Conservation (phyloP, 2,888 invertebrate genomes). For the Portevinia maculata region DNA sequence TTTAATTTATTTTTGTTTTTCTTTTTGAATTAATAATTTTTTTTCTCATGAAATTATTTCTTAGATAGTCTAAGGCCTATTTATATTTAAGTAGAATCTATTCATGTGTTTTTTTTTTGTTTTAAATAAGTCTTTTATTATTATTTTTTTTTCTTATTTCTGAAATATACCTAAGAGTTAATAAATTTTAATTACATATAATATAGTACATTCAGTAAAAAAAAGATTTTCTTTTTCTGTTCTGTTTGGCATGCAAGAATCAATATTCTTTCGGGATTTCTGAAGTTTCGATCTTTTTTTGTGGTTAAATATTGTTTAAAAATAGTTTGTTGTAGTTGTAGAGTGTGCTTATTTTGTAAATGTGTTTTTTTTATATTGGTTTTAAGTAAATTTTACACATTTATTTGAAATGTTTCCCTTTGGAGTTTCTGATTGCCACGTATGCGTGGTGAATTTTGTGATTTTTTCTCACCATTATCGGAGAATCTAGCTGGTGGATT, state of each 20-base stretch:
- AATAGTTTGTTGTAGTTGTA: slow-evolving; percentile 69
- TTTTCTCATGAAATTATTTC: slow-evolving; percentile 68
- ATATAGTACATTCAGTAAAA: slow-evolving; percentile 70
- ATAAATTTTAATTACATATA: slow-evolving; percentile 58
- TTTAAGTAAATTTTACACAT: slow-evolving; percentile 84
- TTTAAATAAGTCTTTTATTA: slow-evolving; percentile 63
- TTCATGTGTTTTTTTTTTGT: slow-evolving; percentile 49
- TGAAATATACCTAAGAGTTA: slow-evolving; percentile 56
- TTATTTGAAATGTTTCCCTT: slow-evolving; percentile 91
- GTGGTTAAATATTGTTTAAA: slow-evolving; percentile 70
- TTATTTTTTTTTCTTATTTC: slow-evolving; percentile 33
- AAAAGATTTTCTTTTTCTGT: slow-evolving; percentile 46
- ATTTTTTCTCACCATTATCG: slow-evolving; percentile 84
- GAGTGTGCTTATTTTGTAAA: slow-evolving; percentile 56
- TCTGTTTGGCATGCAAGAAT: slow-evolving; percentile 65
- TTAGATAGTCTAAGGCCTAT: slow-evolving; percentile 75
- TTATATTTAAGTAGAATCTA: slow-evolving; percentile 70
- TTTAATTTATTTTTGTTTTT: slow-evolving; percentile 54
- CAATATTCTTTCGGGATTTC: slow-evolving; percentile 56
- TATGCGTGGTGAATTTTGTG: slow-evolving; percentile 82
- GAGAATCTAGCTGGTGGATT: slow-evolving; percentile 94
- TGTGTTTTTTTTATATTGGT: slow-evolving; percentile 14
- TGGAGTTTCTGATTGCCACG: slow-evolving; percentile 85
- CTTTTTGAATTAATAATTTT: slow-evolving; percentile 31
- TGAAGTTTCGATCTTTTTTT: slow-evolving; percentile 53